Evolutionary conservation across 2,888 invertebrate species (phyloP).

Genomic region (Thelaira solivaga): DNA sequence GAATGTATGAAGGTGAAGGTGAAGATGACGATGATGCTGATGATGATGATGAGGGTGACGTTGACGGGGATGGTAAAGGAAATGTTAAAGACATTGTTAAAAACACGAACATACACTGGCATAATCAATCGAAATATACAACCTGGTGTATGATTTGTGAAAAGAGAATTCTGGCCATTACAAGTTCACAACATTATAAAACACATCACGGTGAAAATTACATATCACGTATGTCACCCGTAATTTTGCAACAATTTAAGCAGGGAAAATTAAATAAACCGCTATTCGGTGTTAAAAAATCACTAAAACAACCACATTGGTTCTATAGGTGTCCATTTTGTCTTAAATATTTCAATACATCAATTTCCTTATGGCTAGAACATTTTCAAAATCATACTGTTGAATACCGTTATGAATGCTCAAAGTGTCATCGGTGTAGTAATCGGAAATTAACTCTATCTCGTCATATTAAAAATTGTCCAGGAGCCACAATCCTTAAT

Average conservation of each 20-base stretch:
- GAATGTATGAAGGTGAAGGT: background rate
- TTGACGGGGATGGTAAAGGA: conserved; percentile 19
- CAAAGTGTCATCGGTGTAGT: conserved; percentile 77
- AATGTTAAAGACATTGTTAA: conserved; percentile 30
- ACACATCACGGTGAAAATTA: conserved; percentile 70
- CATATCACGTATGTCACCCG: conserved; percentile 70
- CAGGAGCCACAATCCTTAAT: conserved; percentile 45
- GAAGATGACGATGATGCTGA: conserved; percentile 3
- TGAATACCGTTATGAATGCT: conserved; percentile 84
- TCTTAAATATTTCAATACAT: conserved; percentile 62
- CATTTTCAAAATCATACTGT: conserved; percentile 88
- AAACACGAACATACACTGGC: conserved; percentile 71
- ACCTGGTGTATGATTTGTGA: conserved; percentile 69
- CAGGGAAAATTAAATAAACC: conserved; percentile 54
- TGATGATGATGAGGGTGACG: conserved; percentile 3
- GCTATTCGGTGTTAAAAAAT: conserved; percentile 57
- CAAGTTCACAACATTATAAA: conserved; percentile 73
- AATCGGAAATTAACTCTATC: conserved; percentile 1
- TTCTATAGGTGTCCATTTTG: conserved; percentile 73
- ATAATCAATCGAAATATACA: conserved; percentile 67
- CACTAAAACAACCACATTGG: conserved; percentile 37
- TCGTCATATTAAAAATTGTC: conserved; percentile 50
- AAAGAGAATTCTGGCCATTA: conserved; percentile 18
- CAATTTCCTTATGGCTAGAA: conserved; percentile 77
- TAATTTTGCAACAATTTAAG: conserved; percentile 66